phyloP scores from a whole-genome alignment of 2,797 vertebrate genomes.

The Ciconia nigra region DNA sequence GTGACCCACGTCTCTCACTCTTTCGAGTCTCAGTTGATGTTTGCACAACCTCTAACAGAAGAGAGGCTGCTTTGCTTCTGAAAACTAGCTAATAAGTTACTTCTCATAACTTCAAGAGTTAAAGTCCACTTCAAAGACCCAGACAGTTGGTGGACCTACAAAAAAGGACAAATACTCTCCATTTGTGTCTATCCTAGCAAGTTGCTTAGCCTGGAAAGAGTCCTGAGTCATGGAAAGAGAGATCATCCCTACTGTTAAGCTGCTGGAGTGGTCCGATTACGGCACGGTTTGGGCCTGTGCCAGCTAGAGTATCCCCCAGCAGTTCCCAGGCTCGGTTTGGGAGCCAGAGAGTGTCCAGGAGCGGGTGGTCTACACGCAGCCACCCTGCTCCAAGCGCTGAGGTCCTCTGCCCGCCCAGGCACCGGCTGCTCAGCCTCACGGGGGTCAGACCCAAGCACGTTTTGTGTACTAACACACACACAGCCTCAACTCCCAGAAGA shows the following conservation, averaged over 20 bases:
- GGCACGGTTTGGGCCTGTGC: background rate
- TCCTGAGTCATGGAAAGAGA: background rate
- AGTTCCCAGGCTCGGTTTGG: background rate
- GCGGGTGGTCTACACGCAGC: accelerated
- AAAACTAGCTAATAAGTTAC: background rate
- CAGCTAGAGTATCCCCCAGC: background rate
- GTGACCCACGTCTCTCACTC: background rate
- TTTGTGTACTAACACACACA: background rate
- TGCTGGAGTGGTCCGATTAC: background rate
- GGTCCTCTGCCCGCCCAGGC: background rate
- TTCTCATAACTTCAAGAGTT: background rate
- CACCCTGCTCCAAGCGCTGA: accelerated
- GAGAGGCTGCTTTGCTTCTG: background rate
- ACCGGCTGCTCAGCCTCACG: accelerated
- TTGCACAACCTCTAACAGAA: background rate
- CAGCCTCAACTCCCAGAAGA: background rate
- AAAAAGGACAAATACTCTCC: background rate
- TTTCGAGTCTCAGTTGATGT: background rate
- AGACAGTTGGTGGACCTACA: background rate
- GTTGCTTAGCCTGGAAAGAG: background rate
- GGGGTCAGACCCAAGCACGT: background rate
- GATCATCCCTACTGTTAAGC: background rate
- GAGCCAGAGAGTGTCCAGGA: background rate
- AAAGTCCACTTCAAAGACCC: background rate
- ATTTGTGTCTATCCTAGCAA: background rate